A percentile compares a stretch with the other conserved stretches of the same genome.
Conservation (phyloP, 1,140 invertebrate species). For the Gerris buenoi region DNA sequence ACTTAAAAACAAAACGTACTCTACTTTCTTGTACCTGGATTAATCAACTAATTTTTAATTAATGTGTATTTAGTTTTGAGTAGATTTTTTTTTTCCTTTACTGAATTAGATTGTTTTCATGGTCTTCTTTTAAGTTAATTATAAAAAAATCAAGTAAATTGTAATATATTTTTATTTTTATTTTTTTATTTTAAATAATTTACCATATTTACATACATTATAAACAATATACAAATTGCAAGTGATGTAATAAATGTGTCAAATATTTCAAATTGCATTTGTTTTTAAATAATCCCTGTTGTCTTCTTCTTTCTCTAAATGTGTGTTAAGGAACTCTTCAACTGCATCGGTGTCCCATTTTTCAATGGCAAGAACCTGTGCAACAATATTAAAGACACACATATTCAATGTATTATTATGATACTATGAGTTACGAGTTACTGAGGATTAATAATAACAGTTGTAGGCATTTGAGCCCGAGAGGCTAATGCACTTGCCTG, state of each 20-base stretch:
- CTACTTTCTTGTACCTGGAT: not conserved
- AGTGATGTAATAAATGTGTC: not conserved
- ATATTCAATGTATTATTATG: too few species aligned
- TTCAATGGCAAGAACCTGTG: constrained; percentile 69
- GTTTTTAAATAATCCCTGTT: constrained; percentile 40
- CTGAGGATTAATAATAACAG: too few species aligned
- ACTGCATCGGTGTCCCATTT: constrained; percentile 95
- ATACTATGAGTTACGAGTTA: too few species aligned
- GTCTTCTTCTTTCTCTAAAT: constrained; percentile 44
- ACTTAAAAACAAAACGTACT: not conserved
- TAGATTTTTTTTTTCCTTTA: not conserved
- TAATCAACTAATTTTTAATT: not conserved
- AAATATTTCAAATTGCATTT: constrained; percentile 26
- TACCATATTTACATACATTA: not conserved
- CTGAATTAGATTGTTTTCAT: not conserved
- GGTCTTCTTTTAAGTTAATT: too few species aligned
- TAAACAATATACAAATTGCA: not conserved
- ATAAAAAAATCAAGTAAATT: too few species aligned
- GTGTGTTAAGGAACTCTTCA: constrained; percentile 80
- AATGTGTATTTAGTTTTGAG: not conserved
- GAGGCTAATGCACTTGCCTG: too few species aligned
- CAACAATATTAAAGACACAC: too few species aligned
- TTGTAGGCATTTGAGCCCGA: too few species aligned
- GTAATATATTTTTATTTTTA: not conserved
- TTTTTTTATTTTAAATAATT: not conserved